phyloP scores from a whole-genome alignment of 2,113 vertebrate genomes.

The Nothocercus julius region DNA sequence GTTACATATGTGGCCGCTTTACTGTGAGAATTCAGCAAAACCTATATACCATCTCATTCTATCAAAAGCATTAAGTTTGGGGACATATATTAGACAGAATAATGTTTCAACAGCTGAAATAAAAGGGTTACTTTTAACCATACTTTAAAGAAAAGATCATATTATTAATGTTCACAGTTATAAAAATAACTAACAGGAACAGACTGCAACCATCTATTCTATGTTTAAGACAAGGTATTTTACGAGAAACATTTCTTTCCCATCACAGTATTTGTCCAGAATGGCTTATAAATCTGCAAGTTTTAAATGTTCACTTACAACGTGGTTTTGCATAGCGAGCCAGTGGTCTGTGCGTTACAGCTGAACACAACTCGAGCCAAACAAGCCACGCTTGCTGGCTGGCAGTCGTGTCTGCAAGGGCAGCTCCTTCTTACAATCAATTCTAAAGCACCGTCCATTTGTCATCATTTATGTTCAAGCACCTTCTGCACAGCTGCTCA shows the following conservation, averaged over 20 bases:
- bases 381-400: background rate
- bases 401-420: background rate
- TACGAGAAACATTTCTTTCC: background rate
- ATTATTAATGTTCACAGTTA: background rate
- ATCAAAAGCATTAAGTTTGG: background rate
- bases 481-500: slow-evolving; percentile 30
- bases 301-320: background rate
- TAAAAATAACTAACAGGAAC: background rate
- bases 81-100: background rate
- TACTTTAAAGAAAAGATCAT: background rate
- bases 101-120: background rate
- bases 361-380: background rate
- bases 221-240: background rate
- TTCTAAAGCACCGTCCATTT: slow-evolving; percentile 49
- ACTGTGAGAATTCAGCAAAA: background rate
- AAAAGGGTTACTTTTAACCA: background rate
- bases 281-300: background rate
- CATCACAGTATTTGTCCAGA: background rate
- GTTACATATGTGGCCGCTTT: background rate
- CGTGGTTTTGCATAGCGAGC: background rate
- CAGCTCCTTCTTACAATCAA: slow-evolving; percentile 3
- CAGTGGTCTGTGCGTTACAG: background rate
- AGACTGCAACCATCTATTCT: background rate
- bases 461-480: slow-evolving; percentile 31
- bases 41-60: background rate